Conservation (phyloP, 2,113 vertebrate genomes). For the Proterorhinus semilunaris region DNA sequence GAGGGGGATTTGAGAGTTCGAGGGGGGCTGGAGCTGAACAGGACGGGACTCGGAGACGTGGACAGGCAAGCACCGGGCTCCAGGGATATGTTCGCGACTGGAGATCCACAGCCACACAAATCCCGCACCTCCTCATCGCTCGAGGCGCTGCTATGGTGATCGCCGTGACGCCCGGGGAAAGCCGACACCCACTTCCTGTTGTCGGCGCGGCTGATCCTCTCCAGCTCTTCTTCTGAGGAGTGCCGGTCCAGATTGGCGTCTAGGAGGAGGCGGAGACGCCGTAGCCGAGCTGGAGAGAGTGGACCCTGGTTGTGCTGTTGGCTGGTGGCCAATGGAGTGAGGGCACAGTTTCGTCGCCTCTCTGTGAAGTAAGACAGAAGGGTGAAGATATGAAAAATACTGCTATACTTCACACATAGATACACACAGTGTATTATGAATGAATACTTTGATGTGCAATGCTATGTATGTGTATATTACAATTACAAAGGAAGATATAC, state of each 20-base stretch:
- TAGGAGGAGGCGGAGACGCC: slow-evolving; percentile 80
- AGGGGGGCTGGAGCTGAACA: slow-evolving; percentile 89
- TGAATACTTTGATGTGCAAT: no score
- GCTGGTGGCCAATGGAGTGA: slow-evolving; percentile 86
- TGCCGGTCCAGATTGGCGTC: slow-evolving; percentile 85
- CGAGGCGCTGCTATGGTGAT: slow-evolving; percentile 82
- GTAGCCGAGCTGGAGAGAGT: slow-evolving; percentile 77
- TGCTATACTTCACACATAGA: not conserved
- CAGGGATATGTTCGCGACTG: slow-evolving; percentile 53
- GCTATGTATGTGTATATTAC: not conserved
- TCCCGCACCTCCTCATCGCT: slow-evolving; percentile 91
- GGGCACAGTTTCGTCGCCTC: slow-evolving; percentile 81
- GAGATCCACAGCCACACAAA: slow-evolving; percentile 71
- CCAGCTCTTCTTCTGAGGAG: slow-evolving; percentile 90
- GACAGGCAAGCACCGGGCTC: slow-evolving; percentile 56
- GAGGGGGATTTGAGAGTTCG: slow-evolving; percentile 81
- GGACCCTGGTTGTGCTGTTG: slow-evolving; percentile 88
- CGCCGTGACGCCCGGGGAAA: slow-evolving; percentile 71
- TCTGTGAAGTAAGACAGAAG: slow-evolving; percentile 67
- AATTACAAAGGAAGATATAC: not conserved
- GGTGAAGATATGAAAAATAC: not conserved
- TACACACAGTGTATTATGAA: no score
- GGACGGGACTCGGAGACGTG: slow-evolving; percentile 80
- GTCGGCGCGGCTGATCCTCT: slow-evolving; percentile 83
- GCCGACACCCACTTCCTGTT: slow-evolving; percentile 82